Conservation (phyloP, 1,140 invertebrate genomes). For the Pseudomyrmex gracilis region DNA sequence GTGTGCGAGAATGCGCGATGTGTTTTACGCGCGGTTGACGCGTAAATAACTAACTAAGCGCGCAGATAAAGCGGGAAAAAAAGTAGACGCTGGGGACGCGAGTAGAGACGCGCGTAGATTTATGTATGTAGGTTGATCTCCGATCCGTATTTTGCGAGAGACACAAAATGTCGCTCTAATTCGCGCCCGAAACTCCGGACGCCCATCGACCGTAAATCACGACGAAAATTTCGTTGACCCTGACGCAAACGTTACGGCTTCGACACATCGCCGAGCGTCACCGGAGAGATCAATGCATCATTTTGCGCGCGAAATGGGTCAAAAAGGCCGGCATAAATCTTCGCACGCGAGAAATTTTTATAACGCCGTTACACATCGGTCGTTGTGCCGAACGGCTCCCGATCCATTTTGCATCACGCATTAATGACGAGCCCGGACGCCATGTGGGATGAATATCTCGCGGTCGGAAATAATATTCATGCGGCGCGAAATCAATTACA, state of each 20-base stretch:
- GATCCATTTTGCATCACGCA: constrained; percentile 50
- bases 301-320: constrained; percentile 27
- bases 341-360: constrained; percentile 51
- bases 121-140: constrained; percentile 1
- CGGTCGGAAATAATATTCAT: constrained; percentile 38
- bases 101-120: not conserved
- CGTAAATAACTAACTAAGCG: not conserved
- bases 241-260: constrained; percentile 32
- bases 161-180: constrained; percentile 47
- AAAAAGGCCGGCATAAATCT: constrained; percentile 41
- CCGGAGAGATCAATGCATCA: constrained; percentile 54
- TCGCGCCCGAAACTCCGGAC: constrained; percentile 8
- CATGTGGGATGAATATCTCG: not conserved
- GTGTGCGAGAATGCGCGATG: not conserved
- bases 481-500: constrained; percentile 43
- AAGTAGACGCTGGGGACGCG: not conserved
- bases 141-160: not conserved
- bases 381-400: constrained; percentile 17
- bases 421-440: constrained; percentile 8
- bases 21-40: not conserved
- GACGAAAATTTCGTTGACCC: constrained; percentile 58
- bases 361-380: constrained; percentile 31
- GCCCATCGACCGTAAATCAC: constrained; percentile 54
- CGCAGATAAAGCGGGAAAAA: not conserved
- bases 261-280: constrained; percentile 37